These are phyloP conservation scores for Corydoras maculifer DNA, from an alignment of 2,113 vertebrate genomes.

Conservation along the genomic window DNA sequence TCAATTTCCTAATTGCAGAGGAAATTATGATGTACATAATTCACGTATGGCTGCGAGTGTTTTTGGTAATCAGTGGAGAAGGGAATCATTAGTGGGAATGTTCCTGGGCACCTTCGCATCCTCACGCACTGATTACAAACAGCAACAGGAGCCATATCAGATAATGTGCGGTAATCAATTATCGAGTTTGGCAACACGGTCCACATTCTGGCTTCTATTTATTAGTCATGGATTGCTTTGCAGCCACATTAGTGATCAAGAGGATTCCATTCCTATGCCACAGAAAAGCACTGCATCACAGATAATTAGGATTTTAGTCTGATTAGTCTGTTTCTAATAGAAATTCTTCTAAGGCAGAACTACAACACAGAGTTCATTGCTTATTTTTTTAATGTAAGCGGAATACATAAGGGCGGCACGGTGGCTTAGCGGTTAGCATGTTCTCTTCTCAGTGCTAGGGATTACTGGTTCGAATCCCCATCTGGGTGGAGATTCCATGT, in stretches of 20 bases:
- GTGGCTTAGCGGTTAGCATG: no score
- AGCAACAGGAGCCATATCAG: slow-evolving; percentile 1
- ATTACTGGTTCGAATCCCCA: no score
- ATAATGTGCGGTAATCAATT: neutral
- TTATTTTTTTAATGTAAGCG: no score
- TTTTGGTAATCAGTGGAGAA: slow-evolving; percentile 5
- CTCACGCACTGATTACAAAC: slow-evolving; percentile 7
- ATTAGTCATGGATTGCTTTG: slow-evolving; percentile 21
- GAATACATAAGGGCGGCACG: no score
- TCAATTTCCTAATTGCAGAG: no score
- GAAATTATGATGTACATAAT: no score
- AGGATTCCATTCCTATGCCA: neutral
- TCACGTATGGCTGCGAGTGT: no score
- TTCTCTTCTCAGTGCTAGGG: no score
- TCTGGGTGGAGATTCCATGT: no score
- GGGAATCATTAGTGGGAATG: slow-evolving; percentile 4
- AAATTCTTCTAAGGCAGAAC: no score
- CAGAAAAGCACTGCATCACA: neutral
- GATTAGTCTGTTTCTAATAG: neutral
- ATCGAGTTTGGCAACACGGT: no score
- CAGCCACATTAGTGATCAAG: slow-evolving; percentile 14
- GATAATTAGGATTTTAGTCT: neutral
- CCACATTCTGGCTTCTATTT: slow-evolving; percentile 15
- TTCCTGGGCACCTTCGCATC: slow-evolving; percentile 8
- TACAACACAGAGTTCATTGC: no score